These are phyloP conservation scores for Diacarnus erythraeanus DNA, from an alignment of 37 sponge, comb jelly and placozoan species.

Conservation along the genomic window DNA sequence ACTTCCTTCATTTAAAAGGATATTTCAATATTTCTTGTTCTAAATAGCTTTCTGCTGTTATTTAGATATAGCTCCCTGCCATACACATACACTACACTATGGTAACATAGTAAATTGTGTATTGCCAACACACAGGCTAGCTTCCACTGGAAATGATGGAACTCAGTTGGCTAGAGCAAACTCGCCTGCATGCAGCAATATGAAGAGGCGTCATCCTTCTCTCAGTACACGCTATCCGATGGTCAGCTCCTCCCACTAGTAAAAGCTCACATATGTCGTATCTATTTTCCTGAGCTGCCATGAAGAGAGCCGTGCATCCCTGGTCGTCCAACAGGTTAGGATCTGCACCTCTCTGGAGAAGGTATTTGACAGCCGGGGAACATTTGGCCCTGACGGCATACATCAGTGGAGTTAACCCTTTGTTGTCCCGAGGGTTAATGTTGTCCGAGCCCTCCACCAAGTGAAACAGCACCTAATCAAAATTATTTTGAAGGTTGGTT, in stretches of 20 bases:
- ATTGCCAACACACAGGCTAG: too few relatives aligned
- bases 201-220: constrained; percentile 67
- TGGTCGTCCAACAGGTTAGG: constrained; percentile 42
- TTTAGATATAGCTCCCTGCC: too few relatives aligned
- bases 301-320: constrained; percentile 68
- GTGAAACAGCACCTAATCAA: constrained; percentile 41
- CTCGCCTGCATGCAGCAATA: constrained; percentile 62
- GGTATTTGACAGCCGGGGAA: constrained; percentile 51
- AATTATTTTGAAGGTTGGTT: background rate
- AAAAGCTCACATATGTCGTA: constrained; percentile 50
- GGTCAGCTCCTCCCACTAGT: constrained; percentile 58
- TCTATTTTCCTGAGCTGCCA: constrained; percentile 55
- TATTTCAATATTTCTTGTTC: too few relatives aligned
- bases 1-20: too few relatives aligned
- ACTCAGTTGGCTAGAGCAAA: background rate
- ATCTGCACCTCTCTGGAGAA: constrained; percentile 70
- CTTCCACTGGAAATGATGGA: too few relatives aligned
- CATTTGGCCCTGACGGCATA: constrained; percentile 40
- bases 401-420: constrained; percentile 77
- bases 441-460: constrained; percentile 47
- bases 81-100: too few relatives aligned
- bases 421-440: constrained; percentile 48
- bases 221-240: constrained; percentile 33
- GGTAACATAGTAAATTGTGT: too few relatives aligned
- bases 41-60: too few relatives aligned